Conservation (phyloP, 2,888 invertebrate genomes). For the Phrixothrix hirtus region DNA sequence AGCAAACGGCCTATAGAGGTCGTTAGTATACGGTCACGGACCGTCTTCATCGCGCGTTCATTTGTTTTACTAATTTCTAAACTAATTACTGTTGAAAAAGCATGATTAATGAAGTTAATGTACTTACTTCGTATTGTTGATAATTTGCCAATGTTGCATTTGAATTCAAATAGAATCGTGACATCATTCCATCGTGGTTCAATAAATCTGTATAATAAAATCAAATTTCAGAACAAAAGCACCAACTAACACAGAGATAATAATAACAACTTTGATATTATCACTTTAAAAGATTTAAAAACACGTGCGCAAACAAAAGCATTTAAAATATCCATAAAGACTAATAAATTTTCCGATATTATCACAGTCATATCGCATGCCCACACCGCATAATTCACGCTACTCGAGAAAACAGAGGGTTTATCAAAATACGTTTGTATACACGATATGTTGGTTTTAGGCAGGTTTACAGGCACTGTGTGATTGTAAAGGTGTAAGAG, state of each 20-base stretch:
- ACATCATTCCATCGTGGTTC: conserved; percentile 53
- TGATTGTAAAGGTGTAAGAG: conserved; percentile 44
- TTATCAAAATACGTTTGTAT: conserved; percentile 31
- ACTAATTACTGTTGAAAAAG: conserved; percentile 25
- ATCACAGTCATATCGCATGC: conserved; percentile 26
- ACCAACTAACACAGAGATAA: conserved; percentile 29
- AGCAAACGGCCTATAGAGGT: too few species aligned
- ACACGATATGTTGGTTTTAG: conserved; percentile 43
- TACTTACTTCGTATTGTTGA: conserved; percentile 55
- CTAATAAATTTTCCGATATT: conserved; percentile 18
- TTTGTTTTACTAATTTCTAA: conserved; percentile 8
- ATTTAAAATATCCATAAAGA: conserved; percentile 4
- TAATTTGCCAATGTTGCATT: conserved; percentile 54
- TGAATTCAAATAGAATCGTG: conserved; percentile 54
- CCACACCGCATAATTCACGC: conserved; percentile 17
- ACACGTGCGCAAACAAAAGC: background rate
- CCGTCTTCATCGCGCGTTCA: conserved; percentile 7
- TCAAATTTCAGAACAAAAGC: conserved; percentile 33
- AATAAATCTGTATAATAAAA: conserved; percentile 33
- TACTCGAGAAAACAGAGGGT: conserved; percentile 14
- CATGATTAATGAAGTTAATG: conserved; percentile 19
- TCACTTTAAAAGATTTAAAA: background rate
- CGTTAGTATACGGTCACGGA: conserved; percentile 4
- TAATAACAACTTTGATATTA: conserved; percentile 12
- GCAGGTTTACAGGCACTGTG: conserved; percentile 52